A percentile compares a stretch with the other conserved stretches of the same genome.
Evolutionary conservation across 2,797 vertebrate species (phyloP).

Genomic region (Mareca strepera): DNA sequence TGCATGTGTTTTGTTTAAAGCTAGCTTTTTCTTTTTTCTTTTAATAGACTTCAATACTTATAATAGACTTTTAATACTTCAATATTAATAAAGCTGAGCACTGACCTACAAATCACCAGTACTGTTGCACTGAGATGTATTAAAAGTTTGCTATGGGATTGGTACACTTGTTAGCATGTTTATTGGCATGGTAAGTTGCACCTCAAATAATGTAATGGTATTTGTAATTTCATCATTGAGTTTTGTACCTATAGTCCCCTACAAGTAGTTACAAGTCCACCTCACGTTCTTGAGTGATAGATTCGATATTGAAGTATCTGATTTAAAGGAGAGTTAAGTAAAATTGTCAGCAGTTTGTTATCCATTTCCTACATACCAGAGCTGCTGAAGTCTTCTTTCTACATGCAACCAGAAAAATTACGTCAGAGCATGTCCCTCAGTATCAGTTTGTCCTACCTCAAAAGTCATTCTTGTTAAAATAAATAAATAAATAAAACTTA

Average conservation of each 20-base stretch:
- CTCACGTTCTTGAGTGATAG: background rate
- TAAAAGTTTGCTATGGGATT: background rate
- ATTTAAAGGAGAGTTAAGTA: background rate
- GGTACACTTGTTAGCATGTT: background rate
- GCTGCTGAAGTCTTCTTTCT: background rate
- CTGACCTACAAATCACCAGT: background rate
- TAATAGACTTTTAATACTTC: background rate
- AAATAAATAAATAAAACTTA: background rate
- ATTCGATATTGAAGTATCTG: background rate
- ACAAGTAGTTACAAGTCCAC: background rate
- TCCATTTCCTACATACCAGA: background rate
- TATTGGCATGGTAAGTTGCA: background rate
- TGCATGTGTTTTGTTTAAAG: background rate
- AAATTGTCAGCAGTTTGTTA: background rate
- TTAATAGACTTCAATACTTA: background rate
- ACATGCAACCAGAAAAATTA: background rate
- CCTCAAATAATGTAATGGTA: background rate
- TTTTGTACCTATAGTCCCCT: background rate
- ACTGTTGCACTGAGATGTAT: rapidly evolving
- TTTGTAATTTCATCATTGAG: background rate
- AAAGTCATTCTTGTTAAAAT: background rate
- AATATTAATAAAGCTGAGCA: background rate
- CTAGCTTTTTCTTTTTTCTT: background rate
- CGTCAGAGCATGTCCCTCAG: background rate
- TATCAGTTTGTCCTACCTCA: background rate